phyloP scores from a whole-genome alignment of 1,140 invertebrate genomes.

The Bombus polaris region DNA sequence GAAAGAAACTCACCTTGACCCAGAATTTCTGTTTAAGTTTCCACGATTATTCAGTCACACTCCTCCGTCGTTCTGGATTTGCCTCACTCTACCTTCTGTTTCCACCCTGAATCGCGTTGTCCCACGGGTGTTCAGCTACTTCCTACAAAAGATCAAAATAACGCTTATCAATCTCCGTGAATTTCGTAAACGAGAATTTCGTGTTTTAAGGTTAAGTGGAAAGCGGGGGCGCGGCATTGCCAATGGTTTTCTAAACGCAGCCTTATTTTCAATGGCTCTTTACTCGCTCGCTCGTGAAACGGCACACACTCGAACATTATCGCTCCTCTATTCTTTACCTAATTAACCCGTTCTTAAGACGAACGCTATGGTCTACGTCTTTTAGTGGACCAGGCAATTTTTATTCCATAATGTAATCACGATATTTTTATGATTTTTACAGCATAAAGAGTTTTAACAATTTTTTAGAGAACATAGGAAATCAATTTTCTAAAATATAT shows the following conservation, averaged over 20 bases:
- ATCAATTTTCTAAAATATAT: not conserved
- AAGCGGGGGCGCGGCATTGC: not conserved
- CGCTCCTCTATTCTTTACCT: not conserved
- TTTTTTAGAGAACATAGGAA: not conserved
- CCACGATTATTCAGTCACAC: constrained; percentile 50
- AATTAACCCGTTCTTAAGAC: constrained; percentile 5
- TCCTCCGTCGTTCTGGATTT: constrained; percentile 24
- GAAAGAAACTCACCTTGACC: constrained; percentile 50
- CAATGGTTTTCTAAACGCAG: constrained; percentile 31
- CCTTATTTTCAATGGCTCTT: constrained; percentile 1
- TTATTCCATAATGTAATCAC: not conserved
- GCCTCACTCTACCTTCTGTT: constrained; percentile 1
- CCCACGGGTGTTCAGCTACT: constrained; percentile 1
- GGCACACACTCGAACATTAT: constrained; percentile 8
- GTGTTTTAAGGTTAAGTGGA: constrained; percentile 45
- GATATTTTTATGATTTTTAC: not conserved
- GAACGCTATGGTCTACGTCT: not conserved
- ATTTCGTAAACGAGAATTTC: constrained; percentile 46
- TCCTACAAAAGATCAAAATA: constrained; percentile 51
- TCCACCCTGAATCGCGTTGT: constrained; percentile 5
- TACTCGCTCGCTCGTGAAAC: not conserved
- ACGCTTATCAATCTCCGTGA: constrained; percentile 56
- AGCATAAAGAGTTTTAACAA: too few species aligned
- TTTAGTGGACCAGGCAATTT: not conserved
- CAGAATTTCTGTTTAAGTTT: constrained; percentile 56